phyloP scores from a whole-genome alignment of 2,797 vertebrate genomes.

The Anniella stebbinsi region DNA sequence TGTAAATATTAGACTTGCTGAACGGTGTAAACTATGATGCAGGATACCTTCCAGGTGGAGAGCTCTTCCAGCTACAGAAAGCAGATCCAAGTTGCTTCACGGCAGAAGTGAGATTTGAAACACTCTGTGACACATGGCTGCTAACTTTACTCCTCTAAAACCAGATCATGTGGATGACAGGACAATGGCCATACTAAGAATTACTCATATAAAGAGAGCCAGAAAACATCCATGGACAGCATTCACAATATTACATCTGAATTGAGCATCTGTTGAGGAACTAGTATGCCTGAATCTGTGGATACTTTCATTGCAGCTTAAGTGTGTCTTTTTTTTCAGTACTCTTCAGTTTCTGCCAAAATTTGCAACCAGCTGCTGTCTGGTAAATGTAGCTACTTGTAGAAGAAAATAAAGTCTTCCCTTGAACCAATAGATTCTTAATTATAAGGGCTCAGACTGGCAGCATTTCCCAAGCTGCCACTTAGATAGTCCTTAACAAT shows the following conservation, averaged over 20 bases:
- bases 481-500: constrained; percentile 6
- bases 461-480: constrained; percentile 10
- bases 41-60: too few relatives aligned
- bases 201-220: neutral
- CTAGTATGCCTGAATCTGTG: neutral
- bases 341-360: constrained; percentile 9
- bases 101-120: neutral
- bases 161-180: neutral
- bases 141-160: neutral
- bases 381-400: constrained; percentile 27
- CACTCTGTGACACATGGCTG: neutral
- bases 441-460: constrained; percentile 16
- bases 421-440: constrained; percentile 15
- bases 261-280: neutral
- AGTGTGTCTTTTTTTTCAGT: too few relatives aligned
- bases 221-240: neutral
- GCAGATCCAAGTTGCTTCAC: too few relatives aligned
- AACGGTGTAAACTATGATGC: too few relatives aligned
- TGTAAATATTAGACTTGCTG: too few relatives aligned
- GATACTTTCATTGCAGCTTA: neutral
- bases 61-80: too few relatives aligned
- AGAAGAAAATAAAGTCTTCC: neutral
- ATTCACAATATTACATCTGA: neutral
- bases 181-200: neutral
- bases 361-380: constrained; percentile 25